These are phyloP conservation scores for Cataglyphis rosenhaueri DNA, from an alignment of 2,888 invertebrate genomes.

Conservation along the genomic window DNA sequence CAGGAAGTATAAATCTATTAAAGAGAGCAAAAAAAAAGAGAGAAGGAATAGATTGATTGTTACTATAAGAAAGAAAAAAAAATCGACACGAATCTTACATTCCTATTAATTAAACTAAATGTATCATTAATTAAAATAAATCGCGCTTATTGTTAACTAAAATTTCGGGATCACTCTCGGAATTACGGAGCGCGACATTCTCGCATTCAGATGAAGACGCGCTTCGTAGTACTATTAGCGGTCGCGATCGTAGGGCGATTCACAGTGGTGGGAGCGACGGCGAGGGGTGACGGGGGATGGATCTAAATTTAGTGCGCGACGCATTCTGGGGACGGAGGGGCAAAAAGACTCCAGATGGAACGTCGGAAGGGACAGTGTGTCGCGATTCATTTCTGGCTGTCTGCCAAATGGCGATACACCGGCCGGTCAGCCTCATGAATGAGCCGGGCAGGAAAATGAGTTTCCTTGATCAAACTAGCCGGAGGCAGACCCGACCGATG, in stretches of 20 bases:
- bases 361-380: conserved; percentile 76
- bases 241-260: conserved; percentile 45
- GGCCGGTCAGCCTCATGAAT: conserved; percentile 76
- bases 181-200: not conserved
- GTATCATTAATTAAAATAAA: too few species aligned
- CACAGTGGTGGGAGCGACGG: conserved; percentile 11
- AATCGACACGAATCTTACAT: not conserved
- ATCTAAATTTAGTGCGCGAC: conserved; percentile 73
- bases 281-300: conserved; percentile 1
- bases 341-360: conserved; percentile 64
- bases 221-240: conserved; percentile 31
- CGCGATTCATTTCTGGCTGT: conserved; percentile 80
- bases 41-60: not conserved
- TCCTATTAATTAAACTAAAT: not conserved
- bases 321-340: conserved; percentile 70
- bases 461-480: conserved; percentile 41
- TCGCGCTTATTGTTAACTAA: too few species aligned
- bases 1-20: not conserved
- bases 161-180: not conserved
- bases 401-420: conserved; percentile 77
- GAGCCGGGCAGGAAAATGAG: conserved; percentile 68
- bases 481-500: not conserved
- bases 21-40: not conserved
- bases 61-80: not conserved
- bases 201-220: conserved; percentile 6